Evolutionary conservation across 2,888 invertebrate genomes (phyloP), one percentile per base, ranked within the genome.

Genomic region (Frankliniella fusca): DNA sequence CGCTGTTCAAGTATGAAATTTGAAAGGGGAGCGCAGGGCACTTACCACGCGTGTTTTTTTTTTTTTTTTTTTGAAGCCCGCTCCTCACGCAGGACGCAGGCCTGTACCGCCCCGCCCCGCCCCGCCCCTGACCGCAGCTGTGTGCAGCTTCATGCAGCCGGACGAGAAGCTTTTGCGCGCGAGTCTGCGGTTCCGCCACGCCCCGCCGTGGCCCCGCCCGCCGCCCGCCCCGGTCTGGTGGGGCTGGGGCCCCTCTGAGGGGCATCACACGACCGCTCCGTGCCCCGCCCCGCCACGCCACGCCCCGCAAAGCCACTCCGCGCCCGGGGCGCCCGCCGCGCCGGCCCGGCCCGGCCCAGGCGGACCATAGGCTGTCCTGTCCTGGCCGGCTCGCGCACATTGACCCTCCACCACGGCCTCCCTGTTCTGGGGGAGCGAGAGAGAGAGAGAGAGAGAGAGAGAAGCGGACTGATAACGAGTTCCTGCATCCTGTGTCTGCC

Each of bases 1-100:
- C 38, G 38, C 23, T 70, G 70, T 23, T 70, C 70, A 23, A 70
- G 70, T 70, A 70, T 70, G 70, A 70, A 70, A 70, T 70, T 70
- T 70, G 70, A 70, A 70, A 70, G 70, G n/a, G 70, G 23, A 5
- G 38, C 38, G 38, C 38, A 38, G 38, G 38, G 38, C 38, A 38
- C 38, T 38, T 38, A 38, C 38, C 23, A 23, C 70, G 23, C 23
- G 70, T 65, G 70, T 38, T 38, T 38, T 38, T 38, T 38, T n/a
- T n/a, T 38, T 38, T 38, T 38, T 38, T 38, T n/a, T n/a, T n/a
- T n/a, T n/a, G n/a, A 38, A 38, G 38, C 38, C 38, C 38, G 38
- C 38, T 5, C 38, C 38, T 38, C 5, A 38, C 38, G 5, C 38
- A 5, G n/a, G n/a, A n/a, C n/a, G n/a, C n/a, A n/a, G n/a, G n/a